These are phyloP conservation scores for Empidonax alnorum DNA, from an alignment of 2,113 vertebrate genomes.

Conservation along the genomic window DNA sequence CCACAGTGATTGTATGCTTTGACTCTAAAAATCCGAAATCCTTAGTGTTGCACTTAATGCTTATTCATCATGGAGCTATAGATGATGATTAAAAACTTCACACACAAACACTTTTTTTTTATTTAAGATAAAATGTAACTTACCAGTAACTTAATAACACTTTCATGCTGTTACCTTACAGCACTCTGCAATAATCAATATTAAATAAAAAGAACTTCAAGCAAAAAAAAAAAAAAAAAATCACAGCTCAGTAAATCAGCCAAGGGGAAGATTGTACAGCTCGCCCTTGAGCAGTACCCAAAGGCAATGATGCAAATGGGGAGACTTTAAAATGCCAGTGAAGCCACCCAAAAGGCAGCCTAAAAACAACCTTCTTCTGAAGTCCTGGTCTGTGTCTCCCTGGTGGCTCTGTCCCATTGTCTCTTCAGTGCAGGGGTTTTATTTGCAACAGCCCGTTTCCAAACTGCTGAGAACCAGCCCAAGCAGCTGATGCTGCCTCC, in stretches of 20 bases:
- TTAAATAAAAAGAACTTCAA: constrained; percentile 24
- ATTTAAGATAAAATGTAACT: background rate
- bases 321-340: background rate
- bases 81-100: constrained; percentile 48
- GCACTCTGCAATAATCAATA: constrained; percentile 30
- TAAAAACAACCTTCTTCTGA: background rate
- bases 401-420: fast-evolving
- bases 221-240: background rate
- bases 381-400: background rate
- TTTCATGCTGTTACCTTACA: background rate
- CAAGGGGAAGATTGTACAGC: background rate
- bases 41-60: constrained; percentile 18
- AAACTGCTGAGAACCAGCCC: background rate
- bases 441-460: background rate
- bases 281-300: background rate
- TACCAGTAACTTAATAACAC: constrained; percentile 9
- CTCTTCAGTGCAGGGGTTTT: background rate
- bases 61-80: constrained; percentile 18
- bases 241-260: background rate
- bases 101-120: background rate
- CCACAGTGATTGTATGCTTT: background rate
- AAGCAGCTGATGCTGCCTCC: fast-evolving
- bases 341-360: background rate
- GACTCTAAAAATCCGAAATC: constrained; percentile 29
- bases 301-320: background rate